A percentile compares a stretch with the other conserved stretches of the same genome.
Conservation (phyloP, 2,113 vertebrate genomes). For the Thryonomys swinderianus region DNA sequence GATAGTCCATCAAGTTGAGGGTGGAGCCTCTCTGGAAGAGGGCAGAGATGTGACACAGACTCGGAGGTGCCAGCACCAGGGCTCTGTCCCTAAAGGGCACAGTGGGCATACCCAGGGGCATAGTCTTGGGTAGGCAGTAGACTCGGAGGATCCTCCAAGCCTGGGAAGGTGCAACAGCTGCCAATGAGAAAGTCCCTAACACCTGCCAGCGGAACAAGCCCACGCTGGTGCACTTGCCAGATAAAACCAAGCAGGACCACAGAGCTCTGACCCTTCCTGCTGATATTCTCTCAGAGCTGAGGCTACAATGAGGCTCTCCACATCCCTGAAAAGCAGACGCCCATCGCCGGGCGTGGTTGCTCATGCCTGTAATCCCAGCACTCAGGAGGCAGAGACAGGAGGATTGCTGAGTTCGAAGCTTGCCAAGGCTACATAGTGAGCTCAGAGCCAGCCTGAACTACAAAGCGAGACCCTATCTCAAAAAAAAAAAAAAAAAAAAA, state of each 20-base stretch:
- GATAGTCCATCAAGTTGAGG: neutral
- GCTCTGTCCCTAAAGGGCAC: neutral
- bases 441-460: too few species aligned
- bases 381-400: too few species aligned
- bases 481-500: too few species aligned
- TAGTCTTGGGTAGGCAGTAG: neutral
- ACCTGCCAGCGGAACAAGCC: neutral
- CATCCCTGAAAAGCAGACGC: neutral
- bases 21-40: neutral
- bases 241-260: neutral
- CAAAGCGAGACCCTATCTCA: too few species aligned
- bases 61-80: neutral
- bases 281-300: neutral
- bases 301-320: neutral
- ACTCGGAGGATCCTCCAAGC: neutral
- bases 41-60: neutral
- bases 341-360: too few species aligned
- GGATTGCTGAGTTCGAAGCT: too few species aligned
- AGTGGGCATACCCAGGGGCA: neutral
- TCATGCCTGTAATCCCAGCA: too few species aligned
- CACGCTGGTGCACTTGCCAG: neutral
- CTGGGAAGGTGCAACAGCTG: neutral
- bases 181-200: neutral
- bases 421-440: too few species aligned
- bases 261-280: rapidly evolving